Evolutionary conservation across 2,797 vertebrate species (phyloP).

Genomic region (Pogonophryne albipinna): DNA sequence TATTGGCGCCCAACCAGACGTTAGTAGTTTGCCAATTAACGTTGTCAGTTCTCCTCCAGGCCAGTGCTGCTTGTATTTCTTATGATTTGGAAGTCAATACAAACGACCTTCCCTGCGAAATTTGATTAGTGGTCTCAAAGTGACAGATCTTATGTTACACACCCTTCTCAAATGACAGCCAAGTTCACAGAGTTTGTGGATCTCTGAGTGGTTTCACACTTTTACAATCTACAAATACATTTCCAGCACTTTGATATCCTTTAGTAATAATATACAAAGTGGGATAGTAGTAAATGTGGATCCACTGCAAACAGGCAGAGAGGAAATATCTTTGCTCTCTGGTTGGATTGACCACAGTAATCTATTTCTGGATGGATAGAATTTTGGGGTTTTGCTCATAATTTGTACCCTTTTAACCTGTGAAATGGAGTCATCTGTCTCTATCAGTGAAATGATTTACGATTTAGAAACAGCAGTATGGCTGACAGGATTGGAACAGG

Average conservation of each 20-base stretch:
- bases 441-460: slow-evolving; percentile 69
- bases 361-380: slow-evolving; percentile 33
- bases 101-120: slow-evolving; percentile 79
- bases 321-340: slow-evolving; percentile 33
- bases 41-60: slow-evolving; percentile 45
- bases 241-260: slow-evolving; percentile 37
- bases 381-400: slow-evolving; percentile 57
- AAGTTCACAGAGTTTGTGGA: slow-evolving; percentile 16
- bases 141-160: slow-evolving; percentile 65
- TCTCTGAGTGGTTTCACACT: slow-evolving; percentile 29
- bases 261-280: slow-evolving; percentile 33
- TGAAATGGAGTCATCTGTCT: slow-evolving; percentile 71
- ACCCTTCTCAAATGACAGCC: slow-evolving; percentile 32
- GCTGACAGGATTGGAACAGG: slow-evolving; percentile 61
- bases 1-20: slow-evolving; percentile 68
- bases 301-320: slow-evolving; percentile 24
- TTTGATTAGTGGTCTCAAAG: slow-evolving; percentile 78
- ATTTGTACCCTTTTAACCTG: slow-evolving; percentile 69
- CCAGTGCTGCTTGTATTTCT: slow-evolving; percentile 41
- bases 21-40: slow-evolving; percentile 56
- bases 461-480: slow-evolving; percentile 42
- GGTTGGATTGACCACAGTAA: slow-evolving; percentile 27
- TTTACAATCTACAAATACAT: slow-evolving; percentile 30
- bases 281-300: slow-evolving; percentile 30
- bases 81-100: slow-evolving; percentile 73